phyloP scores from a whole-genome alignment of 2,888 invertebrate species.

The Nebria brevicollis region DNA sequence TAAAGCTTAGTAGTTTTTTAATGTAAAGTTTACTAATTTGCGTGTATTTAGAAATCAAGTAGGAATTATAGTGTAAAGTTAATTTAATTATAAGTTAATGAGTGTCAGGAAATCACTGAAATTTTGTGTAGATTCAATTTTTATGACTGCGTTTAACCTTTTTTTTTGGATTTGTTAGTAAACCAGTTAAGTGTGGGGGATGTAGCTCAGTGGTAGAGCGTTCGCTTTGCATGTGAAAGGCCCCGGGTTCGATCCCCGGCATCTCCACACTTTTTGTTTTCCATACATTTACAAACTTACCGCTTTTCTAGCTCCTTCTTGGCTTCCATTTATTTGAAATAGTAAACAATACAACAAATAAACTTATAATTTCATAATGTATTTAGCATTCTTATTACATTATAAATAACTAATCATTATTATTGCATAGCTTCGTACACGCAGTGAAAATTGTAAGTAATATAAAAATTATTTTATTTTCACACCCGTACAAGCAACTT shows the following conservation, averaged over 20 bases:
- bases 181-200: slow-evolving; percentile 65
- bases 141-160: background rate
- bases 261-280: slow-evolving; percentile 72
- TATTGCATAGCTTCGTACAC: background rate
- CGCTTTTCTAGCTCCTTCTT: slow-evolving; percentile 27
- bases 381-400: background rate
- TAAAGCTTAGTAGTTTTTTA: too few relatives aligned
- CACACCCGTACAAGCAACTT: slow-evolving; percentile 11
- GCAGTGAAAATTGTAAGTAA: background rate
- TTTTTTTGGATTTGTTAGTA: background rate
- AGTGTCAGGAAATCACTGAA: too few relatives aligned
- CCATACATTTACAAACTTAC: slow-evolving; percentile 25
- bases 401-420: slow-evolving; percentile 10
- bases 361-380: background rate
- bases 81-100: too few relatives aligned
- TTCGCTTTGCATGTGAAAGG: slow-evolving; percentile 99
- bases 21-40: too few relatives aligned
- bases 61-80: too few relatives aligned
- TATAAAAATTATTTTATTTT: background rate
- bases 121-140: too few relatives aligned
- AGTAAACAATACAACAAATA: background rate
- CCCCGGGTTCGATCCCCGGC: slow-evolving; percentile 99
- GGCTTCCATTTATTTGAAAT: slow-evolving; percentile 13
- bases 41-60: too few relatives aligned
- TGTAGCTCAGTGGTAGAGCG: slow-evolving; percentile 99